These are phyloP conservation scores for Cynocephalus volans DNA, from an alignment of 2,113 vertebrate genomes.

Conservation along the genomic window DNA sequence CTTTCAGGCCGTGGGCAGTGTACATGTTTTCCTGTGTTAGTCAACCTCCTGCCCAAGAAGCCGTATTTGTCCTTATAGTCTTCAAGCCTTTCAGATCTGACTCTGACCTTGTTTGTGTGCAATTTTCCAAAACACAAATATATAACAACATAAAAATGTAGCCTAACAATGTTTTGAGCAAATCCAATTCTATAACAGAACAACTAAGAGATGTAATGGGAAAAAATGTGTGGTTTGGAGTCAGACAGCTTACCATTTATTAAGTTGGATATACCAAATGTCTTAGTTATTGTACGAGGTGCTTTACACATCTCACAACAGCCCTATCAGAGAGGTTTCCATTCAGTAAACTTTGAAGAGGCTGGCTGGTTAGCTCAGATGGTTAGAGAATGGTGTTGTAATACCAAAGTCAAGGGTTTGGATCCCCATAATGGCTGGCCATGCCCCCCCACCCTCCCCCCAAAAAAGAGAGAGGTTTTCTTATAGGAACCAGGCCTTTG, in stretches of 20 bases:
- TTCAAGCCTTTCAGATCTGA: not conserved
- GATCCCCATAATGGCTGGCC: no score
- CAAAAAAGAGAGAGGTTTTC: not conserved
- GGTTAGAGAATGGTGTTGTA: no score
- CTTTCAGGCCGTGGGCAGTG: not conserved
- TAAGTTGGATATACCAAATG: not conserved
- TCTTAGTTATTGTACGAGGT: not conserved
- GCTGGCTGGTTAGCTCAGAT: no score
- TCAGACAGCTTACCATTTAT: not conserved
- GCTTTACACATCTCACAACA: fast-evolving
- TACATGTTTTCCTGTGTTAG: not conserved
- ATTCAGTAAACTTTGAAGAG: no score
- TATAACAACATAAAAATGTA: conserved; percentile 38
- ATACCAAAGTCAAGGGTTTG: no score
- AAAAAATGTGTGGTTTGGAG: not conserved
- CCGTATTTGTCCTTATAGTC: not conserved
- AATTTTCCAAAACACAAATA: conserved; percentile 49
- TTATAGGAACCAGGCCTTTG: fast-evolving
- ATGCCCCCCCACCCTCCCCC: no score
- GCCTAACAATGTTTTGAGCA: not conserved
- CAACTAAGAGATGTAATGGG: not conserved
- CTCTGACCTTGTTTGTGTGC: not conserved
- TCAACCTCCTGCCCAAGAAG: not conserved
- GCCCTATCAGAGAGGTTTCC: not conserved
- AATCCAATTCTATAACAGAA: conserved; percentile 4